These are phyloP conservation scores for Aspiorhynchus laticeps DNA, from an alignment of 2,113 vertebrate genomes.

Conservation along the genomic window DNA sequence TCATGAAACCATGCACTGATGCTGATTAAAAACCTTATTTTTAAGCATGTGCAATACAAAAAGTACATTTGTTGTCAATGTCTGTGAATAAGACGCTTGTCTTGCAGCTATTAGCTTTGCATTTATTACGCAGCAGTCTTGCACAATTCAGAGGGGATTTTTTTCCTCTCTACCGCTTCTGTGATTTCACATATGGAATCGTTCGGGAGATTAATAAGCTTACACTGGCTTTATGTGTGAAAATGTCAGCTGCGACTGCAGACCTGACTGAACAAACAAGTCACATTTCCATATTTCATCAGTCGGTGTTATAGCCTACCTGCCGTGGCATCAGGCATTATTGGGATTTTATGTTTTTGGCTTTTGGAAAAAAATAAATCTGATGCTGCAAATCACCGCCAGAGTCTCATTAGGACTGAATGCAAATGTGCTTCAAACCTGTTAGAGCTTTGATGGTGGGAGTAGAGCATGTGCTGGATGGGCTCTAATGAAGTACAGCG, in stretches of 20 bases:
- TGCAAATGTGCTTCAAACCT: conserved; percentile 51
- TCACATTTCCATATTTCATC: conserved; percentile 59
- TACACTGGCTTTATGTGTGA: conserved; percentile 50
- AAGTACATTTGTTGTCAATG: not conserved
- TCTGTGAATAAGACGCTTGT: not conserved
- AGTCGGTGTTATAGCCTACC: conserved; percentile 48
- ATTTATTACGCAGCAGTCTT: conserved; percentile 28
- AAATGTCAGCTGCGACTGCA: conserved; percentile 51
- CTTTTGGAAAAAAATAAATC: conserved; percentile 49
- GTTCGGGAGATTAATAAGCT: conserved; percentile 50
- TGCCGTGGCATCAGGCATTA: conserved; percentile 50
- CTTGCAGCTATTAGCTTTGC: conserved; percentile 23
- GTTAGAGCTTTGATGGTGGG: conserved; percentile 29
- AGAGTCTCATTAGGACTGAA: conserved; percentile 50
- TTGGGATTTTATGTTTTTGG: conserved; percentile 56
- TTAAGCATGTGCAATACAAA: not conserved
- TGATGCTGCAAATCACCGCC: conserved; percentile 36
- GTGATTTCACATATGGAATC: conserved; percentile 47
- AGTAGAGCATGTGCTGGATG: conserved; percentile 30
- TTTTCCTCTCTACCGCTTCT: conserved; percentile 35
- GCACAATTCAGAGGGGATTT: conserved; percentile 5
- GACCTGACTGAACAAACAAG: conserved; percentile 53
- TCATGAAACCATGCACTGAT: not conserved
- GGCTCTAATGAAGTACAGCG: conserved; percentile 30
- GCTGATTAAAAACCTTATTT: not conserved